These are phyloP conservation scores for Agrochola litura DNA, from an alignment of 2,888 invertebrate species.

Conservation along the genomic window DNA sequence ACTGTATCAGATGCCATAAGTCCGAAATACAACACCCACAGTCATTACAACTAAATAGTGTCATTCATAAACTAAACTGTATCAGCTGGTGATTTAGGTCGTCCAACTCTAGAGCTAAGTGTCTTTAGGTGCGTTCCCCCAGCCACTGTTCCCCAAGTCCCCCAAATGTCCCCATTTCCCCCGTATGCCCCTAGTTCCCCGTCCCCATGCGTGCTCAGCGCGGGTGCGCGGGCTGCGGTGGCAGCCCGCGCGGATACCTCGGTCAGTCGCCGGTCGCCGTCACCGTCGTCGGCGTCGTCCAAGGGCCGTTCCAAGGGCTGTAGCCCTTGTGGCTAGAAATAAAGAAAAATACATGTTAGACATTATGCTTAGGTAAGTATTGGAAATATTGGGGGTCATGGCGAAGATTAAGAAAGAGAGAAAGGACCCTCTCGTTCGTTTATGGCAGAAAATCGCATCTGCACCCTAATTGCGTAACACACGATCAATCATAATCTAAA, in stretches of 20 bases:
- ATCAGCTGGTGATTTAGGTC: constrained; percentile 50
- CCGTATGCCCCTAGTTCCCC: constrained; percentile 44
- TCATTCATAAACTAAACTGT: constrained; percentile 47
- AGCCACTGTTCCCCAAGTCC: constrained; percentile 27
- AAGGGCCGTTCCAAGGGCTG: constrained; percentile 90
- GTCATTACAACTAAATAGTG: constrained; percentile 38
- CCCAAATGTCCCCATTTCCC: constrained; percentile 23
- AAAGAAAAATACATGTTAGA: constrained; percentile 63
- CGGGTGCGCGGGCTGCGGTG: constrained; percentile 84
- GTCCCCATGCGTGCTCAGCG: constrained; percentile 75
- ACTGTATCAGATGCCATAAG: constrained; percentile 26
- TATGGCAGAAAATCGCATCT: not conserved
- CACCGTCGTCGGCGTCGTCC: constrained; percentile 92
- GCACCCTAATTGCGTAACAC: too few species aligned
- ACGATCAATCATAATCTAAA: too few species aligned
- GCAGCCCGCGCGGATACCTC: constrained; percentile 89
- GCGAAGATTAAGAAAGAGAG: not conserved
- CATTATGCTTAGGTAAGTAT: constrained; percentile 2
- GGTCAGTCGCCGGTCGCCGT: constrained; percentile 92
- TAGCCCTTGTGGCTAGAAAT: constrained; percentile 91
- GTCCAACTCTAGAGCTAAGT: constrained; percentile 48
- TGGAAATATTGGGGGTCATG: not conserved
- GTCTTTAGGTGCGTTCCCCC: constrained; percentile 55
- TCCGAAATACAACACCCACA: constrained; percentile 34
- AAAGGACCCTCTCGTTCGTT: not conserved